Conservation (phyloP, 2,888 invertebrate species). For the Patella ulyssiponensis region DNA sequence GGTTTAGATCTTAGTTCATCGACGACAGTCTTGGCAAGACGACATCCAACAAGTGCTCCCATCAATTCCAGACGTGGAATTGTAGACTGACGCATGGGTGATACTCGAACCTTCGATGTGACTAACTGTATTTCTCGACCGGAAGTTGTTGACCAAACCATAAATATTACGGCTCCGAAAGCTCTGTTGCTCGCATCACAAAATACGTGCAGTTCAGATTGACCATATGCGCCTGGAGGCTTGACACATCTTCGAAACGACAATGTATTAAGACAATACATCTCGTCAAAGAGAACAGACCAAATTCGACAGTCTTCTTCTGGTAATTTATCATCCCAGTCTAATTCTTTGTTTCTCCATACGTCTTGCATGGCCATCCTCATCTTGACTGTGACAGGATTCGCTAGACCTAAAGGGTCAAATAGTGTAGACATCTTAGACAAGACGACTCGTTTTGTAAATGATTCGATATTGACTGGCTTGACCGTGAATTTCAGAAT, state of each 20-base stretch:
- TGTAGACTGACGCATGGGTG: conserved; percentile 16
- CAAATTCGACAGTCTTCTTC: conserved; percentile 12
- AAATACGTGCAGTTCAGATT: conserved; percentile 15
- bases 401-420: conserved; percentile 15
- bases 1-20: conserved; percentile 7
- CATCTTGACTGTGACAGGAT: conserved; percentile 3
- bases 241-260: conserved; percentile 12
- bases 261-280: not conserved
- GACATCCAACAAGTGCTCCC: conserved; percentile 16
- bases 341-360: conserved; percentile 15
- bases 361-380: conserved; percentile 21
- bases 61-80: conserved; percentile 19
- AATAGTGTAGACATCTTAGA: conserved; percentile 12
- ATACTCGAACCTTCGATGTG: conserved; percentile 18
- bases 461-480: not conserved
- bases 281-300: conserved; percentile 7
- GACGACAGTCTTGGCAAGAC: conserved; percentile 13
- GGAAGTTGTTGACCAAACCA: not conserved
- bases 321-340: conserved; percentile 16
- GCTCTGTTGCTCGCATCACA: conserved; percentile 7
- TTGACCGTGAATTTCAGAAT: conserved; percentile 10
- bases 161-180: conserved; percentile 11
- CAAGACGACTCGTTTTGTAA: conserved; percentile 11
- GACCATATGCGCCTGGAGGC: not conserved
- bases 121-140: not conserved